These are phyloP conservation scores for Onchidella celtica DNA, from an alignment of 2,888 invertebrate genomes.

Conservation along the genomic window DNA sequence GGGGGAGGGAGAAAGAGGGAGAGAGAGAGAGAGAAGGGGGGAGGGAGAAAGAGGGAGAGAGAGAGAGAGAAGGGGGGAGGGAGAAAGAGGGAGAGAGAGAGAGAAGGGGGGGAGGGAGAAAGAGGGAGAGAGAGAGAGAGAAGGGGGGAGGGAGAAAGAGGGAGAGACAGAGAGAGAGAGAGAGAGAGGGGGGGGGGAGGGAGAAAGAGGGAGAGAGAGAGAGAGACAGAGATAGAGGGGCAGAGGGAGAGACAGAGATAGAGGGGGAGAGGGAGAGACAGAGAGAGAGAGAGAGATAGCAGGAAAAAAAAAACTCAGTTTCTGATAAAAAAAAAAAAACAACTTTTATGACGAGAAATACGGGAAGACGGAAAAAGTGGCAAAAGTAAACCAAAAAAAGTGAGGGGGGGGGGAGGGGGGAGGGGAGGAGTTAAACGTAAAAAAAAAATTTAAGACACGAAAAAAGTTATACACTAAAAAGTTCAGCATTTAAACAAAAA, in stretches of 20 bases:
- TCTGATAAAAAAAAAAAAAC: not conserved
- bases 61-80: not conserved
- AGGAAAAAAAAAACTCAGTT: not conserved
- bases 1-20: slow-evolving; percentile 8
- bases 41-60: not conserved
- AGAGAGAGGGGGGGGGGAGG: not conserved
- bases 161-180: not conserved
- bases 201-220: not conserved
- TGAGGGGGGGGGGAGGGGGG: slow-evolving; percentile 18
- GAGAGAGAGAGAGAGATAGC: no score
- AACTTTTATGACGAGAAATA: no score
- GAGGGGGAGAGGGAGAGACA: no score
- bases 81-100: not conserved
- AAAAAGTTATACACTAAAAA: no score
- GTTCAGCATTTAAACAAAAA: no score
- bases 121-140: not conserved
- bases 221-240: no score
- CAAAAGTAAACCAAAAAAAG: no score
- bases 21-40: not conserved
- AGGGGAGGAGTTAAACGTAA: not conserved
- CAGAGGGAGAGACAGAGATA: no score
- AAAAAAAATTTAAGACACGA: no score
- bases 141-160: not conserved
- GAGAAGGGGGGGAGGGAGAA: not conserved
- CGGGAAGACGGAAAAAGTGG: no score